Percentiles rank a stretch among this genome's conserved stretches.
Evolutionary conservation across 2,888 invertebrate species (phyloP).

Genomic region (Calameuta filiformis): DNA sequence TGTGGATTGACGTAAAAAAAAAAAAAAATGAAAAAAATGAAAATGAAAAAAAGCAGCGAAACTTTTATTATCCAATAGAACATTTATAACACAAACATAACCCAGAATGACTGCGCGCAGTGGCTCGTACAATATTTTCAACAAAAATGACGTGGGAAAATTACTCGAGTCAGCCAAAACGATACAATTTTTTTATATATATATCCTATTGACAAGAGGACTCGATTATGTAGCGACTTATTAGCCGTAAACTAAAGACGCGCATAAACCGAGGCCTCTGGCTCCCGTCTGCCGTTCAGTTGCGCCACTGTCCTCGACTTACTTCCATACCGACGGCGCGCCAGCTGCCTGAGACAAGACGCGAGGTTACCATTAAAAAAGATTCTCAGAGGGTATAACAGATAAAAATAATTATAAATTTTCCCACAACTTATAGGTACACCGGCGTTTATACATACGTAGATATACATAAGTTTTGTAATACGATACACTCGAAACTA

Average conservation of each 20-base stretch:
- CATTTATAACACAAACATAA: not conserved
- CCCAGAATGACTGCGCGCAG: not conserved
- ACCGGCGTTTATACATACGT: slow-evolving; percentile 5
- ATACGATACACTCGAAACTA: not conserved
- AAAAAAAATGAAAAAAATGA: too few relatives aligned
- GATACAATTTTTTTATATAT: not conserved
- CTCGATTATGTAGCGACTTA: not conserved
- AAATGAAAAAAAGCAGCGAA: not conserved
- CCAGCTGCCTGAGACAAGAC: not conserved
- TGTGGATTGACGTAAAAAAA: not conserved
- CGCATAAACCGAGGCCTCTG: not conserved
- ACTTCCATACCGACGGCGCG: not conserved
- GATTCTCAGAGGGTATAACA: not conserved
- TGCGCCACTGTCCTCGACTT: not conserved
- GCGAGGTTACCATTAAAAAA: not conserved
- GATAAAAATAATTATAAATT: not conserved
- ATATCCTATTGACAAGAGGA: not conserved
- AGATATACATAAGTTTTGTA: not conserved
- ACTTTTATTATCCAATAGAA: not conserved
- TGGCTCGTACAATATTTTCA: not conserved
- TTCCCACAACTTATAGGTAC: not conserved
- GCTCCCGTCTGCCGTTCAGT: not conserved
- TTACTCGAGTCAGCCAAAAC: not conserved
- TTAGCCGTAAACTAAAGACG: not conserved
- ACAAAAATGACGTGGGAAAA: not conserved